Evolutionary conservation across 2,888 invertebrate genomes (phyloP).

Genomic region (Imbricaverruca yamaguchii): DNA sequence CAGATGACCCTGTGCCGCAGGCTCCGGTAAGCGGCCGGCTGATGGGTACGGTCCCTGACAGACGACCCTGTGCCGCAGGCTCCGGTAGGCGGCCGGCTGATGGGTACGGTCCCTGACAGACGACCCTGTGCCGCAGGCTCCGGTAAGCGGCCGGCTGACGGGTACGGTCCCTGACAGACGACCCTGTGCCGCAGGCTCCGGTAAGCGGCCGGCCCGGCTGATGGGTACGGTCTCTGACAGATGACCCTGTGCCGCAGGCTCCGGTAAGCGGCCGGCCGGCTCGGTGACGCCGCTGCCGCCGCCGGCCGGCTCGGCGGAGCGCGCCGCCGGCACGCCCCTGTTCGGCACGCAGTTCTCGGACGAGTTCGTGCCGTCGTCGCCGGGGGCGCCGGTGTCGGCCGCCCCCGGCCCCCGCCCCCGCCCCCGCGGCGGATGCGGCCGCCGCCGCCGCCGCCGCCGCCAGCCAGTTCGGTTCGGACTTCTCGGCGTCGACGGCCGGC

Average conservation of each 20-base stretch:
- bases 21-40: too few species aligned
- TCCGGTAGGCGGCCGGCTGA: too few species aligned
- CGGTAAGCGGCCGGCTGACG: too few species aligned
- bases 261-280: conserved; percentile 25
- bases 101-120: too few species aligned
- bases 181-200: too few species aligned
- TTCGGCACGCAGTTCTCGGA: conserved; percentile 23
- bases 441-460: not conserved
- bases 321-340: conserved; percentile 24
- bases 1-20: too few species aligned
- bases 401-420: not conserved
- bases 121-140: too few species aligned
- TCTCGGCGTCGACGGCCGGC: not conserved
- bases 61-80: too few species aligned
- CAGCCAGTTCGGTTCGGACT: not conserved
- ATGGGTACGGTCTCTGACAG: too few species aligned
- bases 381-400: not conserved
- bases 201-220: too few species aligned
- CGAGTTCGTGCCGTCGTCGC: conserved; percentile 23
- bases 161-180: too few species aligned
- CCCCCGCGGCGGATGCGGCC: not conserved
- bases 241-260: not conserved
- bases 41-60: too few species aligned
- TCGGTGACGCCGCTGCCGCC: not conserved
- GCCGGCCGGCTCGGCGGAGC: conserved; percentile 39